Evolutionary conservation across 1,140 invertebrate species (phyloP).

Genomic region (Periplaneta americana): DNA sequence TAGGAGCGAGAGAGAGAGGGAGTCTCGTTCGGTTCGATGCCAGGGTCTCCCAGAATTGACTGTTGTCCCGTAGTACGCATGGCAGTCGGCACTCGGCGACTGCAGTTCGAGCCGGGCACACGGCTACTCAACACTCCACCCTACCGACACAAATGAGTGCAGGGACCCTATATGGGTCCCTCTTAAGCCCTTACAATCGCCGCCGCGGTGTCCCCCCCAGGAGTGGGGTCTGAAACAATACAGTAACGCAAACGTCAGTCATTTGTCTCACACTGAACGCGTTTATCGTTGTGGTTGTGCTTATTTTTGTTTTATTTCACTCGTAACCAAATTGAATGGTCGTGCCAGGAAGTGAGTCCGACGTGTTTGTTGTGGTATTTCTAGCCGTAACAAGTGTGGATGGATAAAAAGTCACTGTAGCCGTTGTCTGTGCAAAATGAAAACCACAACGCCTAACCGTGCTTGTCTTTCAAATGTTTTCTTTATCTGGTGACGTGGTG

Average conservation of each 20-base stretch:
- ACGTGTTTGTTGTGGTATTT: background rate
- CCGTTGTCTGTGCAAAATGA: background rate
- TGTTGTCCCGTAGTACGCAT: background rate
- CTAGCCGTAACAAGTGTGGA: background rate
- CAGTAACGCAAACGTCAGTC: too few species aligned
- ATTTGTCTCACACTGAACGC: background rate
- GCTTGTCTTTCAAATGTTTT: background rate
- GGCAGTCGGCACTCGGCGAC: background rate
- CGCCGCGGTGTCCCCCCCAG: background rate
- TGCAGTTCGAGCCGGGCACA: background rate
- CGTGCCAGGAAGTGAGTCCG: background rate
- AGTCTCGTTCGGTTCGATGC: background rate
- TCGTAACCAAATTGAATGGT: background rate
- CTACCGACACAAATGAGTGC: background rate
- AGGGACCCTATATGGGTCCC: background rate
- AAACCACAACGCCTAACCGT: background rate
- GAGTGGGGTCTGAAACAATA: background rate
- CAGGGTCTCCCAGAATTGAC: too few species aligned
- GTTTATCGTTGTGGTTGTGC: background rate
- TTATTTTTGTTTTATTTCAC: background rate
- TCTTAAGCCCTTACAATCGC: background rate
- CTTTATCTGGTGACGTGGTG: background rate
- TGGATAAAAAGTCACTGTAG: background rate
- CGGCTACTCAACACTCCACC: too few species aligned
- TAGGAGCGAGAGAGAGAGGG: too few species aligned